These are phyloP conservation scores for Calonectris borealis DNA, from an alignment of 2,113 vertebrate genomes.

Conservation along the genomic window DNA sequence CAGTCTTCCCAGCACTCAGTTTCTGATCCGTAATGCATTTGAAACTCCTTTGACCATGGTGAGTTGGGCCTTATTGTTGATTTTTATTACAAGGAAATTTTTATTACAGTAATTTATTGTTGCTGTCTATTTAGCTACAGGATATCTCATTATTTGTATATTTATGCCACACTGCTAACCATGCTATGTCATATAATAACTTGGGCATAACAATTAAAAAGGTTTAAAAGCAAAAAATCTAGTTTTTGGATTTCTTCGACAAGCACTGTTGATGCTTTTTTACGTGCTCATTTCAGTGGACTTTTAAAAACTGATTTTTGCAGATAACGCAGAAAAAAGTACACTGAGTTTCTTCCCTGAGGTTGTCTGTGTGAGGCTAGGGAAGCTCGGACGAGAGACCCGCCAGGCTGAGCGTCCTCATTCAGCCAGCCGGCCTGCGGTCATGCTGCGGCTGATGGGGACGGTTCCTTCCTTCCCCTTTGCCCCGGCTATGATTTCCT, in stretches of 20 bases:
- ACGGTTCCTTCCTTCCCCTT: fast-evolving
- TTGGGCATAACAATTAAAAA: neutral
- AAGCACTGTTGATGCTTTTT: neutral
- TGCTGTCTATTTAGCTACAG: neutral
- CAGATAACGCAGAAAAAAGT: neutral
- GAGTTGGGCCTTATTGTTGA: neutral
- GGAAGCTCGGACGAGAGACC: neutral
- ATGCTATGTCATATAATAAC: neutral
- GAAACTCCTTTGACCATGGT: neutral
- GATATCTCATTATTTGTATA: neutral
- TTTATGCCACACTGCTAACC: neutral
- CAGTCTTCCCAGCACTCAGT: neutral
- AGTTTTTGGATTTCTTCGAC: neutral
- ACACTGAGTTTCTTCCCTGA: neutral
- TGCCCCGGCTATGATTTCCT: neutral
- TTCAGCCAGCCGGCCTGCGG: neutral
- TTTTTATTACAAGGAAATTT: neutral
- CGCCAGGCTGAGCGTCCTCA: neutral
- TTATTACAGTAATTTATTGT: neutral
- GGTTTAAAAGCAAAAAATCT: neutral
- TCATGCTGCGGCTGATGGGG: neutral
- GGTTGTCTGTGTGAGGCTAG: neutral
- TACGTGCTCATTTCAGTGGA: neutral
- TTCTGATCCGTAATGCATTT: neutral
- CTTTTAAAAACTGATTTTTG: neutral